Evolutionary conservation across 2,797 vertebrate genomes (phyloP).

Genomic region (Crocodylus rhombifer): DNA sequence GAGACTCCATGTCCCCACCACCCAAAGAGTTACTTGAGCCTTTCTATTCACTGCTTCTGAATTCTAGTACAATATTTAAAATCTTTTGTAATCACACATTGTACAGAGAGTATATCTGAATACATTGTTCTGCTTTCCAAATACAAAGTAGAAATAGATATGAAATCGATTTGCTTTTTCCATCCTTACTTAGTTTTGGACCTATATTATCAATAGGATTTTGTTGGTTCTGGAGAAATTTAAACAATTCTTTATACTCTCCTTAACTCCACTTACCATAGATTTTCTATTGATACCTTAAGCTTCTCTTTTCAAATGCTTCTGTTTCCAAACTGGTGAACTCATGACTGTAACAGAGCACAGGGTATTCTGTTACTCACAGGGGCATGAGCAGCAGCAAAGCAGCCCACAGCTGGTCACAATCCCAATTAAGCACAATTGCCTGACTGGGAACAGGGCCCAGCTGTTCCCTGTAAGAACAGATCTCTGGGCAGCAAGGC

Average conservation of each 20-base stretch:
- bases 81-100: background rate
- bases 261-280: background rate
- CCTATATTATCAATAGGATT: background rate
- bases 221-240: background rate
- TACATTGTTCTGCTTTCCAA: background rate
- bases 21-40: background rate
- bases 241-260: background rate
- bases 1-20: background rate
- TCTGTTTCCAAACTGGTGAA: background rate
- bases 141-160: background rate
- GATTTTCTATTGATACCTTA: background rate
- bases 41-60: background rate
- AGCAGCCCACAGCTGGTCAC: too few species aligned
- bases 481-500: too few species aligned
- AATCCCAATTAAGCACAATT: too few species aligned
- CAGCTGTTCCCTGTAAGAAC: too few species aligned
- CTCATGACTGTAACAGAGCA: background rate
- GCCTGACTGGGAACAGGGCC: too few species aligned
- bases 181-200: background rate
- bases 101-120: background rate
- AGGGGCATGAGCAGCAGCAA: too few species aligned
- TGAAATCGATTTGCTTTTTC: background rate
- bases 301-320: background rate
- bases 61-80: background rate
- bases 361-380: too few species aligned